Evolutionary conservation across 1,140 invertebrate species (phyloP), one percentile per base, ranked within the genome.

Genomic region (Temnothorax nylanderi): DNA sequence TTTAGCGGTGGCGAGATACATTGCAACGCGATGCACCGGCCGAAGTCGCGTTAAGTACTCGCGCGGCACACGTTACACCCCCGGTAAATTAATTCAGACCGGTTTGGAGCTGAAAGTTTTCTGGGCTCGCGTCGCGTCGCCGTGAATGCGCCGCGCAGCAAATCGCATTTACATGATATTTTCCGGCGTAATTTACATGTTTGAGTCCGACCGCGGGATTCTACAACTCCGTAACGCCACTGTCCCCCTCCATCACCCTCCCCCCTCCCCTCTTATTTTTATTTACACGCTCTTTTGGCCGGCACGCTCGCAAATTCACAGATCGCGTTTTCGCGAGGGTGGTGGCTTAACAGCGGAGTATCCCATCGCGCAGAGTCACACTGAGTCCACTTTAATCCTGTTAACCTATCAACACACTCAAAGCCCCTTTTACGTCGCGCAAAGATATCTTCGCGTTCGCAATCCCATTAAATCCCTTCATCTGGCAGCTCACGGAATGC

Each of bases 361-460:
- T 90, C 80, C 62, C 88, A 60, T 87, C 81, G 78, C 72, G 77
- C 80, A 65, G 81, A 86, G 86, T 86, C 86, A 81, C 86, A 58
- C 54, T 75, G 78, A 90, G 87, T 78, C 88, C 88, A 85, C 64
- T 76, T 88, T 91, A 87, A 90, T 91, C 90, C 87, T 87, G 87
- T 90, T 91, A 90, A 91, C 89, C 89, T 90, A 91, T 91, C 90
- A 90, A 90, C 90, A 90, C 87, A 76, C 87, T 88, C 77, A 88
- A 88, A 89, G 82, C 84, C 65, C 41, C 82, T 87, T 91, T 90
- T 84, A 87, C 82, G 32, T 60, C 60, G 64, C 65, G 51, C 78
- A 74, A 80, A 87, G 89, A 90, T 91, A 91, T 90, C 89, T 90
- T 86, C 76, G 77, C 77, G 78, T 88, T 90, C 84, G 85, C 89